Base-by-base conservation (phyloP, 2,113 vertebrate genomes). In the Trematocara nigrifrons region DNA sequence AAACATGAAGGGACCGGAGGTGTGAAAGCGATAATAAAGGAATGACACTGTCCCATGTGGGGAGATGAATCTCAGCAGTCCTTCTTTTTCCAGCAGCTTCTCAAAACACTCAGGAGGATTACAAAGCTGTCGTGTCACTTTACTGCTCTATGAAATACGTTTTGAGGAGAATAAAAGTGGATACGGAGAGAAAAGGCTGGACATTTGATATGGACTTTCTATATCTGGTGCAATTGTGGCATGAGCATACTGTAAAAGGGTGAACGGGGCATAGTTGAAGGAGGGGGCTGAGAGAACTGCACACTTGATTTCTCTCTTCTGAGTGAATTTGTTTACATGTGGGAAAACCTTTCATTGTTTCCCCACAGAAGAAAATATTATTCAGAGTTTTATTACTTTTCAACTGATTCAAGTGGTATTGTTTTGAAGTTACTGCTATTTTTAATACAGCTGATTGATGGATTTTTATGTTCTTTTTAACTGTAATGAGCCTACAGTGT, bases 261-360 rank as follows among this genome's bases (percentile, higher is more conserved):
- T 85, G 82, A 81, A 56, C 3, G 74, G 76, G 69, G 89, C 61
- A 47, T 81, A 80, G 78, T 42, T 79, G 89, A 91, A 92, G 83
- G 82, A 93, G 88, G 51, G 52, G 77, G 84, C 83, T 57, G 89
- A 91, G 91, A 92, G 93, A 93, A 83, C 89, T 74, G 89, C 91
- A 94, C 93, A 94, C 91, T 91, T 94, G 83, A 90, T 94, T 91
- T 92, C 88, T 94, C 89, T 92, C 89, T 91, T 84, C 81, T 89
- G 89, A 95, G 94, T 95, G 93, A 94, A 95, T 96, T 95, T 98
- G 97, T 99, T 99, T 99, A 98, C 98, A 98, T 96, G 97, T 97
- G 96, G 96, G 96, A 96, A 96, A 97, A 97, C 91, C 29, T 90
- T 89, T 38, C 54, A 81, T 93, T 90, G 88, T 97, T 96, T 93